Base-by-base conservation (phyloP, 2,797 vertebrate species). In the Megalops cyprinoides region DNA sequence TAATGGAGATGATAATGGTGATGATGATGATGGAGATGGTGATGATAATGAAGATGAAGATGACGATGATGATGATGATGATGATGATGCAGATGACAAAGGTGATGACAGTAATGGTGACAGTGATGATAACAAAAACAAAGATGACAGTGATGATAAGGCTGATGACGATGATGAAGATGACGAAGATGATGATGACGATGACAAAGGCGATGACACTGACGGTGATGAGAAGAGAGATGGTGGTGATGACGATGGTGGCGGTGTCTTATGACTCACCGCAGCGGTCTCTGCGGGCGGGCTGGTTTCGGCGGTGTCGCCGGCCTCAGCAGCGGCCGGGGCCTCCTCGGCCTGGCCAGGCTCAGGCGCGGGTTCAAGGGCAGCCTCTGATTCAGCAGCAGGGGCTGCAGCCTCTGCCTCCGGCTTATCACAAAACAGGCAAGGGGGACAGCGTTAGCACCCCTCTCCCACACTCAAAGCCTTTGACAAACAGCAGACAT, bases 251-350 rank as follows among this genome's bases (percentile, higher is more conserved):
- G 49, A 14, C 15, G 80, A 39, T 20, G 34, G 15, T 65, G 76
- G 76, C 74, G 80, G 79, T 56, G 37, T n/a, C n/a, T n/a, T 9
- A 31, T 18, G 51, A 94, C 94, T 95, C 90, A 95, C 94, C 85
- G 82, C 83, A 75, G 83, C 76, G 12, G 87, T 86, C 74, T 94
- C 90, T 46, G 58, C 83, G 62, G 87, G 80, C 1, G 81, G 82
- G 82, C 71, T 87, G 77, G 83, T 58, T n/a, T 81, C 84, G 48
- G 76, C 56, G 80, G 37, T 8, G 44, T 83, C 69, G 2, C 82
- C 81, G 25, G 81, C 84, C 58, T n/a, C 80, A 76, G 25, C 53
- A 51, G 78, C 28, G 23, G 75, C 34, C 4, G 81, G 56, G 9
- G 78, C 39, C 55, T 77, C 81, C 39, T 83, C 51, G 51, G 62